A percentile compares a stretch with the other conserved stretches of the same genome.
These are phyloP conservation scores for Whitmania pigra DNA, from an alignment of 1,140 invertebrate genomes.

Conservation along the genomic window DNA sequence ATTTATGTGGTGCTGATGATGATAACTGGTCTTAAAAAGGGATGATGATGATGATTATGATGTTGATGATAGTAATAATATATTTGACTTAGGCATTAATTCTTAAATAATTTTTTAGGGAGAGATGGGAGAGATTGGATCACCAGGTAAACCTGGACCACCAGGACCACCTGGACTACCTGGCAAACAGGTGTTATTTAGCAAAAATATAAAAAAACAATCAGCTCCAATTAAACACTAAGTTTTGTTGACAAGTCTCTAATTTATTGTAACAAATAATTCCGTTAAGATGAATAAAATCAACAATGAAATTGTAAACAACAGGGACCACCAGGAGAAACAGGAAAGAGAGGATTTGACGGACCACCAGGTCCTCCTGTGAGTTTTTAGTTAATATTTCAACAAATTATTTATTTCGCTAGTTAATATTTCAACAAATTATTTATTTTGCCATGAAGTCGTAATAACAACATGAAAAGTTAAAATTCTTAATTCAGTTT, in stretches of 20 bases:
- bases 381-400: not conserved
- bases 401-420: not conserved
- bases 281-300: not conserved
- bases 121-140: slow-evolving; percentile 12
- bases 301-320: not conserved
- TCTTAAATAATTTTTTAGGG: not conserved
- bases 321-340: slow-evolving; percentile 15
- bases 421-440: too few relatives aligned
- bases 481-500: not conserved
- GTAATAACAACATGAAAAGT: too few relatives aligned
- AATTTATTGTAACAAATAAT: not conserved
- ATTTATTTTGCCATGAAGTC: not conserved
- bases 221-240: not conserved
- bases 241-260: not conserved
- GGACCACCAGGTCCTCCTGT: slow-evolving; percentile 4
- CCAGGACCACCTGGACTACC: not conserved
- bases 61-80: not conserved
- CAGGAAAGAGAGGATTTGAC: slow-evolving; percentile 3
- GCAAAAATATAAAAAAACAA: not conserved
- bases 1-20: too few relatives aligned
- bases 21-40: too few relatives aligned
- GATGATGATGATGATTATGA: not conserved
- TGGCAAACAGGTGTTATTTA: not conserved
- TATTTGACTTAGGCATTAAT: not conserved
- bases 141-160: slow-evolving; percentile 16